These are phyloP conservation scores for Eupithecia insigniata DNA, from an alignment of 2,888 invertebrate species.

Conservation along the genomic window DNA sequence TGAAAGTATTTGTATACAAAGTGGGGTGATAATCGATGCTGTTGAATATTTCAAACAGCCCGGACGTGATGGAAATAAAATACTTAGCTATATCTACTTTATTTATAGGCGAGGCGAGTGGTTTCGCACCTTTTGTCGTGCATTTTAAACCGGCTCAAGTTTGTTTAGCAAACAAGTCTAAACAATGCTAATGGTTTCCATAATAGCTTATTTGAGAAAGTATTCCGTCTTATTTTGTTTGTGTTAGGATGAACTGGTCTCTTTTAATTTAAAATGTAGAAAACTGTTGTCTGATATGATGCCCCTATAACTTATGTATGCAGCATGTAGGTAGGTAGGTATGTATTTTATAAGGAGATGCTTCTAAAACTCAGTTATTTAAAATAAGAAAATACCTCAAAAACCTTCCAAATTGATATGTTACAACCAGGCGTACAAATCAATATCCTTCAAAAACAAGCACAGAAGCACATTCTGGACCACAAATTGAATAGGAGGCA, in stretches of 20 bases:
- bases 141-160: slow-evolving; percentile 58
- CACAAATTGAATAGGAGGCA: slow-evolving; percentile 24
- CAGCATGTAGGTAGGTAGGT: no score
- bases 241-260: slow-evolving; percentile 2
- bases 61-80: slow-evolving; percentile 74
- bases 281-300: neutral
- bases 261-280: neutral
- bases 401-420: neutral
- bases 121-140: slow-evolving; percentile 58
- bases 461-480: slow-evolving; percentile 1
- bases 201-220: slow-evolving; percentile 54
- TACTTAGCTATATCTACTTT: slow-evolving; percentile 38
- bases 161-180: slow-evolving; percentile 59
- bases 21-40: slow-evolving; percentile 77
- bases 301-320: no score
- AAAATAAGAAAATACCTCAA: neutral
- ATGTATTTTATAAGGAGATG: neutral
- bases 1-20: slow-evolving; percentile 78
- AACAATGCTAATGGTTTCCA: slow-evolving; percentile 59
- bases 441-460: slow-evolving; percentile 4
- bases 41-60: slow-evolving; percentile 77
- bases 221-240: slow-evolving; percentile 23
- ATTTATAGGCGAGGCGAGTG: slow-evolving; percentile 44
- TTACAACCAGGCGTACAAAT: slow-evolving; percentile 5
- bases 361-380: neutral